Percentiles rank a stretch among this genome's conserved stretches.
phyloP scores from a whole-genome alignment of 2,113 vertebrate species.

The Elachura formosa region DNA sequence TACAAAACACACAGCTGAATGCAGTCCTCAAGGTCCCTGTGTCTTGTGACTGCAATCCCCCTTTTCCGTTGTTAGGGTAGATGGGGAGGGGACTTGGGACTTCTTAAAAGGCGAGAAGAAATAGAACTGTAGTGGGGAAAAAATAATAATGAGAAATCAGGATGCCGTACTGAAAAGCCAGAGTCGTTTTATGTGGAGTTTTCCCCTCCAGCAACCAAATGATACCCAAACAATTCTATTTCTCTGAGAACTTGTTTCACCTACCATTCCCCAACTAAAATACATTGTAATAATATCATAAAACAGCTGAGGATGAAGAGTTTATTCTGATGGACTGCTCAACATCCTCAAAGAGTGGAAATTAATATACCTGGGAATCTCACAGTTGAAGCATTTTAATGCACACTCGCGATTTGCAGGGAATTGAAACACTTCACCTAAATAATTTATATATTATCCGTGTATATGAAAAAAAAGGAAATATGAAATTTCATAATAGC shows the following conservation, averaged over 20 bases:
- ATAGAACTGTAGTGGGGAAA: constrained; percentile 44
- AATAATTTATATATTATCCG: constrained; percentile 75
- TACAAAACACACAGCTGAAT: not conserved
- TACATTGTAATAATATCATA: constrained; percentile 74
- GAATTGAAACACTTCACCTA: constrained; percentile 75
- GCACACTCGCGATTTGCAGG: constrained; percentile 66
- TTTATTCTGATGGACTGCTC: constrained; percentile 75
- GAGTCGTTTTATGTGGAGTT: constrained; percentile 68
- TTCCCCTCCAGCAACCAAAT: constrained; percentile 74
- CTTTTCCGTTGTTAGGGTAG: constrained; percentile 52
- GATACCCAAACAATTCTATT: constrained; percentile 73
- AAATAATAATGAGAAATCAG: constrained; percentile 69
- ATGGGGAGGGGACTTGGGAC: constrained; percentile 43
- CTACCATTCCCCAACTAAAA: constrained; percentile 65
- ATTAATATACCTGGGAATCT: constrained; percentile 79
- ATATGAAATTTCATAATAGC: constrained; percentile 74
- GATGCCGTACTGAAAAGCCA: constrained; percentile 67
- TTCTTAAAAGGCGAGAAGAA: constrained; percentile 52
- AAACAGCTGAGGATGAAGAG: constrained; percentile 73
- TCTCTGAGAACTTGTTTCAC: constrained; percentile 71
- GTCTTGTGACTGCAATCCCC: not conserved
- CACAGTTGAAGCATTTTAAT: constrained; percentile 79
- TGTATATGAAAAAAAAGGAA: constrained; percentile 67
- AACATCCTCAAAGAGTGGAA: constrained; percentile 71
- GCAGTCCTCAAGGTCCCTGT: not conserved